These are phyloP conservation scores for Cervus canadensis DNA, from an alignment of 2,113 vertebrate species.

Conservation along the genomic window DNA sequence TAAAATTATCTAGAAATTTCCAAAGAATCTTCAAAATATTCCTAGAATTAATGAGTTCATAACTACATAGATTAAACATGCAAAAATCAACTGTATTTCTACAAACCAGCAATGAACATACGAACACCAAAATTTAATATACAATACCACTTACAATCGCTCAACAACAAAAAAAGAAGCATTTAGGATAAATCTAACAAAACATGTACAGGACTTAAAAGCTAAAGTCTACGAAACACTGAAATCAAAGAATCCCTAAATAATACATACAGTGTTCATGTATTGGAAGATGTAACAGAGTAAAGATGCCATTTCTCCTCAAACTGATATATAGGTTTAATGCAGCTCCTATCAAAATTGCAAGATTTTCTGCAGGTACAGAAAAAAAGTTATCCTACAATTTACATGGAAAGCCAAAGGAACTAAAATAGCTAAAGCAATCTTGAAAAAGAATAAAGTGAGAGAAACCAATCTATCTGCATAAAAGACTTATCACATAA, in stretches of 20 bases:
- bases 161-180: neutral
- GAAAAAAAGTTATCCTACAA: neutral
- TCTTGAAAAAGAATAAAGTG: neutral
- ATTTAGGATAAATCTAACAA: neutral
- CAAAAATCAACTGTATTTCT: neutral
- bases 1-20: neutral
- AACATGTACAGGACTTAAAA: neutral
- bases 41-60: neutral
- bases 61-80: neutral
- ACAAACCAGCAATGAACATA: neutral
- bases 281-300: neutral
- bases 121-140: neutral
- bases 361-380: neutral
- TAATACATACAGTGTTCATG: neutral
- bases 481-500: neutral
- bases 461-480: neutral
- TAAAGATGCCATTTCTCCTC: neutral
- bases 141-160: neutral
- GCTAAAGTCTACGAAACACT: neutral
- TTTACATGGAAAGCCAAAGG: neutral
- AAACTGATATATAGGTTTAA: neutral
- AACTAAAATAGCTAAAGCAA: neutral
- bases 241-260: neutral
- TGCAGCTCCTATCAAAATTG: neutral
- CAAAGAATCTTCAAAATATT: neutral